These are phyloP conservation scores for Takifugu rubripes DNA, from an alignment of 2,797 vertebrate species.

Conservation along the genomic window DNA sequence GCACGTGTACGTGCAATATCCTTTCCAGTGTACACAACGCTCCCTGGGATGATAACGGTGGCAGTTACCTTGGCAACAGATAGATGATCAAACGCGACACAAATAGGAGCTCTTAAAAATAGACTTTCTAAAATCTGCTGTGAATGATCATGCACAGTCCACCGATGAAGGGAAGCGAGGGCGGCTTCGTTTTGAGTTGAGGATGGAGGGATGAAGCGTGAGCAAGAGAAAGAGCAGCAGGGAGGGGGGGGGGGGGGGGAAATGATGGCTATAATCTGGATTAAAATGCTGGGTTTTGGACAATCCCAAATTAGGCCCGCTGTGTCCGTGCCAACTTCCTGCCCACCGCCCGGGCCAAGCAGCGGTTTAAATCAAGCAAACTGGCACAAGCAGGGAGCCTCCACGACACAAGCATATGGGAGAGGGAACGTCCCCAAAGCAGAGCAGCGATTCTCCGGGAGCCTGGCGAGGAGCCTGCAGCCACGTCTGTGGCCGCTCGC, in stretches of 20 bases:
- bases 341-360: slow-evolving; percentile 55
- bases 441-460: not conserved
- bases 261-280: slow-evolving; percentile 71
- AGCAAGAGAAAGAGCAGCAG: slow-evolving; percentile 47
- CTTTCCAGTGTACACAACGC: not conserved
- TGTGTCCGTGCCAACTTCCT: slow-evolving; percentile 43
- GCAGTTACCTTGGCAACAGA: slow-evolving; percentile 59
- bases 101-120: slow-evolving; percentile 46
- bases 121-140: slow-evolving; percentile 44
- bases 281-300: slow-evolving; percentile 70
- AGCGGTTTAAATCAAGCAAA: slow-evolving; percentile 51
- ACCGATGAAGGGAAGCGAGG: slow-evolving; percentile 16
- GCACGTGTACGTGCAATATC: slow-evolving; percentile 4
- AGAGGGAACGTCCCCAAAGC: slow-evolving; percentile 39
- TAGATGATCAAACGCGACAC: slow-evolving; percentile 17
- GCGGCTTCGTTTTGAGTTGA: slow-evolving; percentile 5
- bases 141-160: slow-evolving; percentile 20
- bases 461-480: not conserved
- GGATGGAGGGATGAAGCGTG: slow-evolving; percentile 26
- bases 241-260: slow-evolving; percentile 30
- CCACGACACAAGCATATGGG: slow-evolving; percentile 51
- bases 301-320: slow-evolving; percentile 62
- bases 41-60: slow-evolving; percentile 28
- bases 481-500: not conserved
- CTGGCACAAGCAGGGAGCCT: slow-evolving; percentile 64